Evolutionary conservation across 1,140 invertebrate species (phyloP), one percentile per base, ranked within the genome.

Genomic region (Procambarus virginalis): DNA sequence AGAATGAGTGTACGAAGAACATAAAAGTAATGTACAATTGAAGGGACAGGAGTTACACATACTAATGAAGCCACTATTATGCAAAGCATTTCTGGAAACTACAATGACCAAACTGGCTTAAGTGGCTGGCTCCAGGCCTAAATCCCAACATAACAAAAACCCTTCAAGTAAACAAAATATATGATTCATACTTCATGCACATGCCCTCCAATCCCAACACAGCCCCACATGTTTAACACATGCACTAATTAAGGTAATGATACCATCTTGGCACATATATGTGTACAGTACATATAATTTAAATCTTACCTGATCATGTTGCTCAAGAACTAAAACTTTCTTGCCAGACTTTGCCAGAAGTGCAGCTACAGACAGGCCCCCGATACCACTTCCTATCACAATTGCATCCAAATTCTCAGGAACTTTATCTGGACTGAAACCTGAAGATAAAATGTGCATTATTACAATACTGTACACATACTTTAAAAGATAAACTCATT

Each of bases 351-450:
- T 92, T 14, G 93, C 91, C 70, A 94, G 91, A 20, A 94, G 46
- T 20, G 93, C 93, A 22, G 93, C 94, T 17, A 93, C 90, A 3
- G 93, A 91, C 60, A 94, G 78, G 0, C 94, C 94, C 6, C 94
- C 94, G 75, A 93, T 93, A 20, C 94, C 94, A 92, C 93, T 94
- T 22, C 94, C 94, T 51, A 94, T 93, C 1, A 94, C 92, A 58
- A 94, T 93, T n/a, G 93, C 94, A 92, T 94, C 94, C 48, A 92
- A 73, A 14, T 90, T 45, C 22, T 64, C 9, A 17, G 92, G 92
- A 34, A 92, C 89, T 55, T 91, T 78, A 20, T 91, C 82, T 22
- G 64, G 4, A 34, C 46, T 68, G 68, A 92, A 92, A 12, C 89
- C 91, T 89, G 48, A 14, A 87, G 73, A 20, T n/a, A 55, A 20